Conservation (phyloP, 2,888 invertebrate species). For the Imbricaverruca yamaguchii region DNA sequence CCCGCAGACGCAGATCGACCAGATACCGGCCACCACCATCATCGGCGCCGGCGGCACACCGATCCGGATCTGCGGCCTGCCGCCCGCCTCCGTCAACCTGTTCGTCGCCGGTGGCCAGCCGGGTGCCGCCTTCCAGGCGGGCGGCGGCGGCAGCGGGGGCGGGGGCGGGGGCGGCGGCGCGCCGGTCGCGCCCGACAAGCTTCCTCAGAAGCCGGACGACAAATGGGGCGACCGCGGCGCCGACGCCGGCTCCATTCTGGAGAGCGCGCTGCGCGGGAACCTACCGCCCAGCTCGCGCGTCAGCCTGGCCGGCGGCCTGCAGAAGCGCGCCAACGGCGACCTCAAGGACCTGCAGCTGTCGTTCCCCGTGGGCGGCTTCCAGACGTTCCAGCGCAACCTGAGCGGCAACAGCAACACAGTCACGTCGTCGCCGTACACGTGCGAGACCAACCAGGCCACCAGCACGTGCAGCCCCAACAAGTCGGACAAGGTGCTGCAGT, state of each 20-base stretch:
- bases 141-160: too few species aligned
- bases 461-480: constrained; percentile 7
- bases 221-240: constrained; percentile 31
- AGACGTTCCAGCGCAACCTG: not conserved
- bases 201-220: constrained; percentile 30
- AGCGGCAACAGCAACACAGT: not conserved
- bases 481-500: not conserved
- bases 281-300: constrained; percentile 29
- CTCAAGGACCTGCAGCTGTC: constrained; percentile 13
- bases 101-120: not conserved
- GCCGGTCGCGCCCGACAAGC: constrained; percentile 25
- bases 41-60: constrained; percentile 17
- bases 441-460: constrained; percentile 15
- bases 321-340: not conserved
- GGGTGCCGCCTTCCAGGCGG: not conserved
- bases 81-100: not conserved
- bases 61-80: constrained; percentile 8
- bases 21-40: constrained; percentile 11
- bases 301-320: constrained; percentile 25
- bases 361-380: constrained; percentile 21
- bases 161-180: not conserved
- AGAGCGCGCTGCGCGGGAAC: constrained; percentile 32
- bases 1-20: constrained; percentile 4
- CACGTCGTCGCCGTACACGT: not conserved
- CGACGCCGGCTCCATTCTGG: constrained; percentile 31